Conservation (phyloP, 1,140 invertebrate genomes). For the Solenopsis invicta region DNA sequence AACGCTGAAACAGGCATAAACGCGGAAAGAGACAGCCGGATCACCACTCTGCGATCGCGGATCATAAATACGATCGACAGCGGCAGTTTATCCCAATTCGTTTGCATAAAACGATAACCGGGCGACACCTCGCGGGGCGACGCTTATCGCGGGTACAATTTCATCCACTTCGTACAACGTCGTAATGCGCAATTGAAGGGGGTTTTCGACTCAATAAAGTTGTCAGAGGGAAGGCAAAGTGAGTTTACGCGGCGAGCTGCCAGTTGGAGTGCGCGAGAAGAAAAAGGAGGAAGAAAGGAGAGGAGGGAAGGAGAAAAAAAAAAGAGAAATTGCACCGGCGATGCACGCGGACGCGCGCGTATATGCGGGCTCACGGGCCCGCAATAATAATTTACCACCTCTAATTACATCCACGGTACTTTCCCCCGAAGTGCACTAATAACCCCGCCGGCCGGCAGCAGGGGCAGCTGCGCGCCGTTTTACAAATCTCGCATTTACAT, state of each 20-base stretch:
- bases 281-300: background rate
- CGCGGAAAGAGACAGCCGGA: background rate
- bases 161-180: slow-evolving; percentile 51
- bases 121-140: background rate
- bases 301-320: background rate
- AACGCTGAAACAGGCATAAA: slow-evolving; percentile 34
- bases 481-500: slow-evolving; percentile 76
- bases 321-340: slow-evolving; percentile 41
- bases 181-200: slow-evolving; percentile 53
- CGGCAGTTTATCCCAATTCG: slow-evolving; percentile 37
- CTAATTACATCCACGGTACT: slow-evolving; percentile 70
- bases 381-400: slow-evolving; percentile 73
- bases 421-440: slow-evolving; percentile 66
- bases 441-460: slow-evolving; percentile 58
- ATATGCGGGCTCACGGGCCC: slow-evolving; percentile 9
- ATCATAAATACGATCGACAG: slow-evolving; percentile 42
- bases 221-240: slow-evolving; percentile 15
- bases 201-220: slow-evolving; percentile 52
- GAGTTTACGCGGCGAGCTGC: slow-evolving; percentile 25
- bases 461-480: slow-evolving; percentile 67
- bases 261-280: slow-evolving; percentile 8
- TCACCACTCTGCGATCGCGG: slow-evolving; percentile 11
- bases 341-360: slow-evolving; percentile 40
- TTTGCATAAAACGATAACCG: slow-evolving; percentile 27
- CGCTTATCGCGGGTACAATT: slow-evolving; percentile 44